A percentile compares a stretch with the other conserved stretches of the same genome.
Conservation (phyloP, 1,140 invertebrate species). For the Euwallacea similis region DNA sequence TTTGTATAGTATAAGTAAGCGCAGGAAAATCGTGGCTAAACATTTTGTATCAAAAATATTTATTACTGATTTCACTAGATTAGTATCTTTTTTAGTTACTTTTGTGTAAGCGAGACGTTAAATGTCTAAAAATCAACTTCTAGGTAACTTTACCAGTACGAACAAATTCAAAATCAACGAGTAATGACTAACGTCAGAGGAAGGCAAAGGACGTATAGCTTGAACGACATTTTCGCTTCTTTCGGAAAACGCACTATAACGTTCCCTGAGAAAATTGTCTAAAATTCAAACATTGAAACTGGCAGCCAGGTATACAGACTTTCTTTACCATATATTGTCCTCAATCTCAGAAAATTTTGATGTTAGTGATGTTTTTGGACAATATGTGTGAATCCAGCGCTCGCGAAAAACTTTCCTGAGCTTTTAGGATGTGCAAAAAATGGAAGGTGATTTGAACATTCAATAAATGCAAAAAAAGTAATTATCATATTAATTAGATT, state of each 20-base stretch:
- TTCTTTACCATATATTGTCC: slow-evolving; percentile 80
- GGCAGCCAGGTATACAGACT: no score
- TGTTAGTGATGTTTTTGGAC: slow-evolving; percentile 58
- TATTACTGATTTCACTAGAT: neutral
- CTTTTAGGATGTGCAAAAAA: no score
- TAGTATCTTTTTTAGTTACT: neutral
- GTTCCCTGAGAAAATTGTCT: slow-evolving; percentile 94
- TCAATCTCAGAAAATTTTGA: slow-evolving; percentile 46
- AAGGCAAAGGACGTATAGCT: slow-evolving; percentile 91
- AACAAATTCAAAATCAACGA: slow-evolving; percentile 73
- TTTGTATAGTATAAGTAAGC: neutral
- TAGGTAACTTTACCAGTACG: neutral
- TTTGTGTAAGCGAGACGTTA: neutral
- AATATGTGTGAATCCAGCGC: slow-evolving; percentile 91
- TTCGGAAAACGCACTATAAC: slow-evolving; percentile 95
- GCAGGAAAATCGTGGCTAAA: neutral
- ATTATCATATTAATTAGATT: neutral
- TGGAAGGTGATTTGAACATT: no score
- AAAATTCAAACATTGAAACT: slow-evolving; percentile 98
- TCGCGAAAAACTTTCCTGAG: no score
- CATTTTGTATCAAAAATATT: neutral
- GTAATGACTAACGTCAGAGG: slow-evolving; percentile 96
- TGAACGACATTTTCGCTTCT: slow-evolving; percentile 95
- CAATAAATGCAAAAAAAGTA: slow-evolving; percentile 12
- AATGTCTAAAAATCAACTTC: neutral